These are phyloP conservation scores for Coryphaenoides rupestris DNA, from an alignment of 2,113 vertebrate species.

Conservation along the genomic window DNA sequence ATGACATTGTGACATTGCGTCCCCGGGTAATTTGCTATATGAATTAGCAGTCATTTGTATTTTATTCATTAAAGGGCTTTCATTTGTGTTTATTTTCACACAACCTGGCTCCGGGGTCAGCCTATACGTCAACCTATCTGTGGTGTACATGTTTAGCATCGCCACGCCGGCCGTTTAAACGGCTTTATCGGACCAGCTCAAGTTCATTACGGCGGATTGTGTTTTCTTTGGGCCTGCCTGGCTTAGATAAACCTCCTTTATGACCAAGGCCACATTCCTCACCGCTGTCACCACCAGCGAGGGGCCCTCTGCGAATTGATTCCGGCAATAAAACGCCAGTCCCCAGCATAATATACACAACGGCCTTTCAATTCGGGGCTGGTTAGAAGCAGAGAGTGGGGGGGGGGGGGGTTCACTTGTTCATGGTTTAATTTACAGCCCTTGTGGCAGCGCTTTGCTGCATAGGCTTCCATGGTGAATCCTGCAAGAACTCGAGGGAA, in stretches of 20 bases:
- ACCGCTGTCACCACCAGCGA: constrained; percentile 69
- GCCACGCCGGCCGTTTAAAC: constrained; percentile 61
- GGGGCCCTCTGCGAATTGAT: constrained; percentile 84
- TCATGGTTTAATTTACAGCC: constrained; percentile 85
- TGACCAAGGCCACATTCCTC: constrained; percentile 79
- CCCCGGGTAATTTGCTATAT: constrained; percentile 17
- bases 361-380: constrained; percentile 80
- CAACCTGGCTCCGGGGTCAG: neutral
- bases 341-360: constrained; percentile 79
- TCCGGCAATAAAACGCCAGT: constrained; percentile 87
- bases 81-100: neutral
- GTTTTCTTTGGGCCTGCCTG: constrained; percentile 77
- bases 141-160: constrained; percentile 27
- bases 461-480: constrained; percentile 68
- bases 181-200: constrained; percentile 74
- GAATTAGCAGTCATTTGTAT: constrained; percentile 42
- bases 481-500: constrained; percentile 48
- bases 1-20: constrained; percentile 34
- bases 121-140: constrained; percentile 1
- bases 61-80: too few relatives aligned
- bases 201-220: constrained; percentile 78
- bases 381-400: constrained; percentile 72
- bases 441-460: constrained; percentile 61
- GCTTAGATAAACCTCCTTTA: constrained; percentile 85
- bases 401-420: too few relatives aligned